Evolutionary conservation across 92 coral and sea anemone species (phyloP).

Genomic region (Anthopleura xanthogrammica): DNA sequence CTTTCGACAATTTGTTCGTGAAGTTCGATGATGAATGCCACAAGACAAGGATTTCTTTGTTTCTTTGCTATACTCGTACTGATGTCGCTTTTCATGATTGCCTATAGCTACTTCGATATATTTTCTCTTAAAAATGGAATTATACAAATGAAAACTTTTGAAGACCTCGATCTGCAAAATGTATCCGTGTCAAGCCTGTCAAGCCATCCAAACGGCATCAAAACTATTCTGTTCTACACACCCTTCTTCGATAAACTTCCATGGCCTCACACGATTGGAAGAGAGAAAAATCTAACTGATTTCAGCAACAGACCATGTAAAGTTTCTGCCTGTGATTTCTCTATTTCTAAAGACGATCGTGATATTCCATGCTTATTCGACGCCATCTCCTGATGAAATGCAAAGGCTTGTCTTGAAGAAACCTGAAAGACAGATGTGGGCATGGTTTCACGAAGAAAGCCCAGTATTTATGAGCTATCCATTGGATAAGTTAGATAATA

Average conservation of each 20-base stretch:
- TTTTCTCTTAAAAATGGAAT: too few species aligned
- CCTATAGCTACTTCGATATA: too few species aligned
- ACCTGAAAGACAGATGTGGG: conserved; percentile 32
- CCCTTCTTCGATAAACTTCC: conserved; percentile 19
- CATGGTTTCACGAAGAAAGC: conserved; percentile 20
- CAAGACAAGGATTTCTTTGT: too few species aligned
- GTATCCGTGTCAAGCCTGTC: not conserved
- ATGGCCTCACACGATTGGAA: conserved; percentile 27
- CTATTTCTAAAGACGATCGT: conserved; percentile 20
- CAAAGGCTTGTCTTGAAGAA: not conserved
- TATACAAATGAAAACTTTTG: too few species aligned
- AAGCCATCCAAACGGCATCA: not conserved
- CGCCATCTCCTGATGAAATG: conserved; percentile 3
- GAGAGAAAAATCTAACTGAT: not conserved
- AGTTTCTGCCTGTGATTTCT: conserved; percentile 13
- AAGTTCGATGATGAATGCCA: too few species aligned
- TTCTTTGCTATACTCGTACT: too few species aligned
- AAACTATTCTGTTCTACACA: conserved; percentile 28
- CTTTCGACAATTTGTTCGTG: too few species aligned
- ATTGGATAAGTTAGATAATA: not conserved
- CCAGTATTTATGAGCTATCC: not conserved
- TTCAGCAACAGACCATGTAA: conserved; percentile 6
- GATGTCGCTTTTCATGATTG: too few species aligned
- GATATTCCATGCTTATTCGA: conserved; percentile 16
- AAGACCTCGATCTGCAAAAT: not conserved